phyloP scores from a whole-genome alignment of 2,888 invertebrate genomes.

The Tricholauxania praeusta region DNA sequence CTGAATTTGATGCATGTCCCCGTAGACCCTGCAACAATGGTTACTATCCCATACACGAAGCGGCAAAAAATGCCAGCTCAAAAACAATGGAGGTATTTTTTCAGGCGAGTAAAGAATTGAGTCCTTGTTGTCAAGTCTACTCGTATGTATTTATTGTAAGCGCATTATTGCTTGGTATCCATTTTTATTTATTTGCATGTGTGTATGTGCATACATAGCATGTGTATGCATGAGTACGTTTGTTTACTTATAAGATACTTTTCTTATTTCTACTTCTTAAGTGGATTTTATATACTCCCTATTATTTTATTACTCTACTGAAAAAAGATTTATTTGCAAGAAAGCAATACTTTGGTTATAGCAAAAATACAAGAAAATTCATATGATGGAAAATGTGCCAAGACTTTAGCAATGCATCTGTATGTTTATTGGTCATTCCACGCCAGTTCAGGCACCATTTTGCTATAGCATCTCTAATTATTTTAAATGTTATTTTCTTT shows the following conservation, averaged over 20 bases:
- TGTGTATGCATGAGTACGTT: constrained; percentile 5
- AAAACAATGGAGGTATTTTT: constrained; percentile 85
- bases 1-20: constrained; percentile 82
- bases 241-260: neutral
- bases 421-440: no score
- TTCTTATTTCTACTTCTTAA: no score
- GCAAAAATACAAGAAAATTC: no score
- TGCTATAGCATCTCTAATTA: no score
- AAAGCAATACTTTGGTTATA: no score
- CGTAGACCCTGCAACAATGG: constrained; percentile 87
- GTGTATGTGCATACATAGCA: neutral
- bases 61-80: constrained; percentile 90
- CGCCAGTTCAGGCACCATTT: no score
- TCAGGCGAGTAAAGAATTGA: constrained; percentile 66
- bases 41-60: constrained; percentile 91
- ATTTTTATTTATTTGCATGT: neutral
- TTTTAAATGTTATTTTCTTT: no score
- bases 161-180: neutral
- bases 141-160: neutral
- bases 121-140: neutral
- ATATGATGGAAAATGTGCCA: no score
- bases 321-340: no score
- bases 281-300: no score
- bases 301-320: no score
- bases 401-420: no score